A percentile compares a stretch with the other conserved stretches of the same genome.
phyloP scores from a whole-genome alignment of 2,888 invertebrate genomes.

The Monoplex corrugatus region DNA sequence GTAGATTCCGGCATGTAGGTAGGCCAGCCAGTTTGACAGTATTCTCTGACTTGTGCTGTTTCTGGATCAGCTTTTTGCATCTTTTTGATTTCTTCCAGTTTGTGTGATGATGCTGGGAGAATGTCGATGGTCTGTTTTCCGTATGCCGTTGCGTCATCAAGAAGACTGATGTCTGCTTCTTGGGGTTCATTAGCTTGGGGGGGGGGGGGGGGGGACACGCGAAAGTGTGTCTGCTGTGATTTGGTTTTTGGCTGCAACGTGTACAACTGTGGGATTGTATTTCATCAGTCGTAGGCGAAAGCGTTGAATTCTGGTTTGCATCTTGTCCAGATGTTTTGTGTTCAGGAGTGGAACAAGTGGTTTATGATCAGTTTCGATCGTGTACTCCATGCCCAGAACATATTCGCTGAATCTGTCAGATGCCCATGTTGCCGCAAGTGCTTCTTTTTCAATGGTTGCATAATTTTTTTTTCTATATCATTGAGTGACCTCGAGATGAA shows the following conservation, averaged over 20 bases:
- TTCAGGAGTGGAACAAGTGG: not conserved
- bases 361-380: not conserved
- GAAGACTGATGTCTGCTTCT: not conserved
- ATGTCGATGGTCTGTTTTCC: not conserved
- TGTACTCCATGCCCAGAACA: not conserved
- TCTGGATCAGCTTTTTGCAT: not conserved
- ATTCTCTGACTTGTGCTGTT: not conserved
- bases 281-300: not conserved
- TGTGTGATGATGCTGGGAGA: not conserved
- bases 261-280: not conserved
- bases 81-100: not conserved
- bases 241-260: not conserved
- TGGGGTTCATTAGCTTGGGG: not conserved
- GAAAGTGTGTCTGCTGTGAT: not conserved
- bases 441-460: slow-evolving; percentile 3
- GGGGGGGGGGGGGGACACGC: not conserved
- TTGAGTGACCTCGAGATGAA: not conserved
- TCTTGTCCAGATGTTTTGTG: not conserved
- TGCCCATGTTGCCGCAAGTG: not conserved
- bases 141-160: not conserved
- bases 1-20: not conserved
- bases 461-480: not conserved
- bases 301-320: not conserved
- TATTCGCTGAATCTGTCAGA: not conserved
- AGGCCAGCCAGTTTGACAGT: slow-evolving; percentile 1